Evolutionary conservation across 2,888 invertebrate species (phyloP), one percentile per base, ranked within the genome.

Genomic region (Saturnia pavonia): DNA sequence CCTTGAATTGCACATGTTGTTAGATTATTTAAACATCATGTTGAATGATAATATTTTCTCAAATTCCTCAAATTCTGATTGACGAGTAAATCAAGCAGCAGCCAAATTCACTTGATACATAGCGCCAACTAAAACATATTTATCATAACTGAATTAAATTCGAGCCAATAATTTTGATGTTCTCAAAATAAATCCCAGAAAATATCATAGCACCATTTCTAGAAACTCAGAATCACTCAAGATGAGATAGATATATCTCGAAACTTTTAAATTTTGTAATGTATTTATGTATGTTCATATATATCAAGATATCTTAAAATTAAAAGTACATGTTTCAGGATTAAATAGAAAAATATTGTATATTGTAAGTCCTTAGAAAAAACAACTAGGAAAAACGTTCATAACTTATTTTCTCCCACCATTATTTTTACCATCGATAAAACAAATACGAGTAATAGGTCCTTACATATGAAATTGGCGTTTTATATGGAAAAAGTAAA

Each of bases 1-100:
- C 54, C 54, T 54, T 54, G 22, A 54, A 11, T 11, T 11, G 54
- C 22, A 54, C 8, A 22, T 9, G 8, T n/a, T 9, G 22, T 57
- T 25, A 25, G 12, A 25, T 25, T 25, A 57, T 57, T 22, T 14
- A 27, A 14, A 14, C 6, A 25, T 60, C 57, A 6, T 4, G 6
- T 60, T 60, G 27, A 60, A 60, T 22, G 7, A 22, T 54, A 54
- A 54, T 22, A 57, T 60, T 60, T 60, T 60, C 57, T 60, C 11
- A 3, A 57, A 25, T 27, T 60, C 12, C 25, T 25, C 27, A 27
- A 27, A 60, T 60, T 60, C 27, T 12, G 25, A 60, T 60, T 14
- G 57, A 60, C 27, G 27, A 25, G 12, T 60, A 14, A 14, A 60
- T 60, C 57, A 25, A 25, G 27, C 14, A 27, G 25, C 57, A 60